Base-by-base conservation (phyloP, 2,113 vertebrate genomes). In the Nothobranchius kuhntae region DNA sequence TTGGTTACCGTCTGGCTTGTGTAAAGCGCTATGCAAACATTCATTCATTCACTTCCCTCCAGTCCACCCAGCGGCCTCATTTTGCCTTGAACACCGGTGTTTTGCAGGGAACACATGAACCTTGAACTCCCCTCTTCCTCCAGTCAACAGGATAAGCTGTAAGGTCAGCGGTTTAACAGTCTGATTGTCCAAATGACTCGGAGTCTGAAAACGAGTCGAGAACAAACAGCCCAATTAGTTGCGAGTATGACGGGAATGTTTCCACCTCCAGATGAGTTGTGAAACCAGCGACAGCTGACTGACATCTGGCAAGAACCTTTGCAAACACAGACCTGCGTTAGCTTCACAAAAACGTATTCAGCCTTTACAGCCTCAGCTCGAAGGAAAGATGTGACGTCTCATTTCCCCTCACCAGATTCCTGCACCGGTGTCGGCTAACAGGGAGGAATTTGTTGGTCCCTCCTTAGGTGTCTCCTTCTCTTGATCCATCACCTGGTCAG, bases 351-450 rank as follows among this genome's bases (percentile, higher is more conserved):
- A 73, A 45, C 21, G 44, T 48, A 70, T 71, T 72, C 71, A 70
- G 30, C 21, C 45, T 17, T 64, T 53, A 44, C 46, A 30, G 30
- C 30, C 30, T 30, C 30, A 30, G 30, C 30, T 30, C 4, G 30
- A 4, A 86, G 84, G 81, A 69, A 82, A 89, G 86, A 89, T 87
- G 88, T 89, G 79, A 81, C 69, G 74, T 71, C 76, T 80, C 85
- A 86, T 88, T 91, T 87, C 64, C 76, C 84, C 78, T 86, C 77
- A 84, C 89, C 84, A 81, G 62, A 82, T 87, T 84, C 85, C 84
- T 71, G 75, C 24, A 51, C 71, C 50, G 75, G 65, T 71, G 56
- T 76, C 52, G 4, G 56, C 73, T 65, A 85, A 77, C 53, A 57
- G 76, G 61, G 64, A 71, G 80, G 36, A 85, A 89, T 89, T 91